Base-by-base conservation (phyloP, 1,140 invertebrate genomes). In the Dendroctonus valens region DNA sequence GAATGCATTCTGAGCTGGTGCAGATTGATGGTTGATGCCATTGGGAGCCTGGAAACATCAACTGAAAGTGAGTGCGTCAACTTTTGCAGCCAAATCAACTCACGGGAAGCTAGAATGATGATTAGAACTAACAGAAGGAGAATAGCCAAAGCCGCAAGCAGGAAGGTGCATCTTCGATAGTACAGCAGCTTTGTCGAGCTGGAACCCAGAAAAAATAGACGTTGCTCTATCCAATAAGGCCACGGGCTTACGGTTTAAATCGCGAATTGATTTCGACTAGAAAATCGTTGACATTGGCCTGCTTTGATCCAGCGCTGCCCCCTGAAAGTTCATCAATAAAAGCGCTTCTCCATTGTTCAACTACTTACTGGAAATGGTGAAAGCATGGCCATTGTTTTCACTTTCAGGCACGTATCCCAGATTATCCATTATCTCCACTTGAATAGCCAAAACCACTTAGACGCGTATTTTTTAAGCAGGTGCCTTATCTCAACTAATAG, bases 1-100 rank as follows among this genome's bases (percentile, higher is more conserved):
- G 79, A 7, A 87, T 74, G 72, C 86, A 88, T 74, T 87, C 83
- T 48, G 79, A 81, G 57, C 78, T 83, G 41, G 80, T 79, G 70
- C 86, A 87, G 46, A 69, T 15, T 58, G 61, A 59, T 7, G 11
- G 26, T 58, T 50, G 37, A 5, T 53, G 49, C 39, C 9, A 60
- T 44, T 67, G 15, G 59, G 7, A 54, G n/a, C 14, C 26, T 65
- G 48, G 41, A 12, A 40, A 9, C 41, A 41, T 44, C 14, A 5
- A 38, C 38, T 66, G 59, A 37, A 50, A 26, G 14, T 11, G 46
- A 37, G 51, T 41, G 49, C 40, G 39, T 62, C 5, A 14, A n/a
- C 5, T 6, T 15, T 14, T 41, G 54, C 61, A 55, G 41, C 42
- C 9, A 44, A 41, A 53, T 40, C 50, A 63, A 76, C 75, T 76